Percentiles rank a stretch among this genome's conserved stretches.
Conservation (phyloP, 2,888 invertebrate species). For the Ornithoptera alexandrae region DNA sequence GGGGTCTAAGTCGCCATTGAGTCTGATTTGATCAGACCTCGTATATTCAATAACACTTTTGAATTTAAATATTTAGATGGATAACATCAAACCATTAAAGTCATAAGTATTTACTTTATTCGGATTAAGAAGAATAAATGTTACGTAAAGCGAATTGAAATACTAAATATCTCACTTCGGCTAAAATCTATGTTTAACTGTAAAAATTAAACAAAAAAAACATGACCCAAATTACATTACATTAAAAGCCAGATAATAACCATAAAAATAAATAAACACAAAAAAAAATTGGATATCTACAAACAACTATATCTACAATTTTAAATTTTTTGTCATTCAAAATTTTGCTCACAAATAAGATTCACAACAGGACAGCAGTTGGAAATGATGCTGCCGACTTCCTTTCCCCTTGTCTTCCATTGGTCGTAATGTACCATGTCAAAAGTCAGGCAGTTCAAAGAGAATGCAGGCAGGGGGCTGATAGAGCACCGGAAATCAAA, state of each 20-base stretch:
- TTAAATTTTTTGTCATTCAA: not conserved
- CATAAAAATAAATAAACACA: too few relatives aligned
- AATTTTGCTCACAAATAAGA: not conserved
- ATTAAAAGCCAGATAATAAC: too few relatives aligned
- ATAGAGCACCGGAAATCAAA: constrained; percentile 40
- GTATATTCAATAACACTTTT: constrained; percentile 24
- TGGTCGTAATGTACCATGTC: not conserved
- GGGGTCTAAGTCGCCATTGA: constrained; percentile 10
- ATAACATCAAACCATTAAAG: not conserved
- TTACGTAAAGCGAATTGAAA: not conserved
- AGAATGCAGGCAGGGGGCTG: constrained; percentile 19
- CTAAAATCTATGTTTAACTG: too few relatives aligned
- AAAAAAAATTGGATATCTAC: too few relatives aligned
- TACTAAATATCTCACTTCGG: too few relatives aligned
- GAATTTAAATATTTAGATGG: constrained; percentile 3
- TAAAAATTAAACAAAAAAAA: too few relatives aligned
- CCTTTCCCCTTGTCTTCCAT: not conserved
- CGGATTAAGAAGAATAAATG: not conserved
- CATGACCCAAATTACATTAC: too few relatives aligned
- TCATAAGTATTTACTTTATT: not conserved
- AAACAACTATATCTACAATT: too few relatives aligned
- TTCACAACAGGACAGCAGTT: not conserved
- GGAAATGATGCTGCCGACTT: not conserved
- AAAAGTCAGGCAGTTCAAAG: constrained; percentile 17
- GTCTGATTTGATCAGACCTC: constrained; percentile 16